Evolutionary conservation across 2,888 invertebrate species (phyloP), one percentile per base, ranked within the genome.

Genomic region (Lacanobia wlatinum): DNA sequence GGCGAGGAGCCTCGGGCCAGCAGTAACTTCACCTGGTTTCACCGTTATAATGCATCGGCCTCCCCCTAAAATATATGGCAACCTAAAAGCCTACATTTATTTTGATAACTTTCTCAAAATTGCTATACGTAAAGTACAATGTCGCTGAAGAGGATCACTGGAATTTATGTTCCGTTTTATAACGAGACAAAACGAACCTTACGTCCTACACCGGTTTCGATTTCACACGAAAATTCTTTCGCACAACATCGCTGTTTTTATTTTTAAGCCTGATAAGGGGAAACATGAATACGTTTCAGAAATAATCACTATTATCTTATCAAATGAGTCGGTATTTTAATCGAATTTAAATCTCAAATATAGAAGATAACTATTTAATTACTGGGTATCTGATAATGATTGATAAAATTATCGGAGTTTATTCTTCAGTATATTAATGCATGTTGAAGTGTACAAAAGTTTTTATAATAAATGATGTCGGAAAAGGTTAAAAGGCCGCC

Each of bases 1-100:
- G 79, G 74, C 77, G 74, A 83, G 76, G 82, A 84, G 83, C 87
- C 85, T 82, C 83, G 56, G 80, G 83, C 78, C 80, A 78, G 68
- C 75, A 76, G 87, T 88, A 82, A 87, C 86, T 82, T 89, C 90
- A 89, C 89, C 86, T 85, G 90, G 86, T 85, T 90, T 87, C 85
- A 93, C 94, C 92, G 93, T 93, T 92, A 90, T 77, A 85, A 82
- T 86, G 88, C 87, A 91, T 89, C 88, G 90, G 85, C 90, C 88
- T 89, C 88, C 90, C 84, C 91, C 92, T 93, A 93, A 95, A 94
- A 92, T 94, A 92, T 94, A 94, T 93, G 87, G 92, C 93, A 94
- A 90, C 94, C 94, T 92, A 91, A 82, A 94, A 92, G 89, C 92
- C 94, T 89, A 94, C 94, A 92, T 93, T 84, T 89, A 87, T 87